A percentile compares a stretch with the other conserved stretches of the same genome.
Conservation (phyloP, 2,888 invertebrate genomes). For the Eutolmus rufibarbis region DNA sequence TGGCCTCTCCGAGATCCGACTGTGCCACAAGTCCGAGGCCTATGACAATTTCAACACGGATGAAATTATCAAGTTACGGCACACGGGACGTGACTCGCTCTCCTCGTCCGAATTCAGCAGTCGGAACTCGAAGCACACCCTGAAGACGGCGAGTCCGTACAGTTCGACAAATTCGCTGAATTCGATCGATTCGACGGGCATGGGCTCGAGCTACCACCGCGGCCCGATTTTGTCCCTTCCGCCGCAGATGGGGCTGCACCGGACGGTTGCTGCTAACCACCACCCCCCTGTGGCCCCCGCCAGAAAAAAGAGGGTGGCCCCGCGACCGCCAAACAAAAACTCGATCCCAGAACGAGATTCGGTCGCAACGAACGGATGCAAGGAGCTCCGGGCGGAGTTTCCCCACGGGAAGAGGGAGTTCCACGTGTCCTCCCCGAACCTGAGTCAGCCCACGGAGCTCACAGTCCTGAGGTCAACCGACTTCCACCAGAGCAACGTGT, state of each 20-base stretch:
- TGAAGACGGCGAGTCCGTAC: conserved; percentile 62
- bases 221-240: conserved; percentile 53
- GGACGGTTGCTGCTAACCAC: conserved; percentile 49
- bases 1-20: conserved; percentile 61
- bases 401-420: conserved; percentile 55
- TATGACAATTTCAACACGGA: conserved; percentile 60
- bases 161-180: conserved; percentile 63
- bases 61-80: conserved; percentile 57
- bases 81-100: conserved; percentile 59
- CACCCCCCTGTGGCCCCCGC: conserved; percentile 54
- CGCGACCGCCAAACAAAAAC: conserved; percentile 60
- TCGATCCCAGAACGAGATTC: conserved; percentile 57
- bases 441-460: conserved; percentile 48
- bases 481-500: conserved; percentile 49
- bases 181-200: conserved; percentile 62
- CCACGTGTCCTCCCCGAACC: conserved; percentile 60
- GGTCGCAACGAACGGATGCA: conserved; percentile 41
- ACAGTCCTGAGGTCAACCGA: conserved; percentile 42
- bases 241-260: conserved; percentile 47
- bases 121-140: conserved; percentile 60
- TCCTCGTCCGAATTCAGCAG: conserved; percentile 62
- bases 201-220: conserved; percentile 56
- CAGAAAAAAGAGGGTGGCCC: conserved; percentile 61
- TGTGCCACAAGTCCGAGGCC: conserved; percentile 61
- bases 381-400: conserved; percentile 14